phyloP scores from a whole-genome alignment of 2,797 vertebrate species.

The Crenuchus spilurus region DNA sequence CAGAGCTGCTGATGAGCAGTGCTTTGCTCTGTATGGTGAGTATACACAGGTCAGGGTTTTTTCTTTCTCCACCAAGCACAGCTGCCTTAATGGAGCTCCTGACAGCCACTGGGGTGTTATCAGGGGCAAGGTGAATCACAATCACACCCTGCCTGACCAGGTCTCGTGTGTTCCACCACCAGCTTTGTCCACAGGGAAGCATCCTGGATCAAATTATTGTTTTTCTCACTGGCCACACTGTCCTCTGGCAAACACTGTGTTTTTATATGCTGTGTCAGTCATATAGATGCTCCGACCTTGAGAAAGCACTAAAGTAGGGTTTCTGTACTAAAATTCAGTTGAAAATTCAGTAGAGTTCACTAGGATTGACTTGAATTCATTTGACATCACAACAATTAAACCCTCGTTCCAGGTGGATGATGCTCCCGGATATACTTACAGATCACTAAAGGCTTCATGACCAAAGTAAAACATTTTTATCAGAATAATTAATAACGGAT shows the following conservation, averaged over 20 bases:
- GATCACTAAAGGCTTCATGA: no score
- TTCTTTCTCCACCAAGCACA: conserved; percentile 38
- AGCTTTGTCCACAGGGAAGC: conserved; percentile 31
- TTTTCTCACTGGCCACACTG: conserved; percentile 21
- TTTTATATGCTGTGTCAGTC: conserved; percentile 9
- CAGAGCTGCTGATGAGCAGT: conserved; percentile 24
- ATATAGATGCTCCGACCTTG: conserved; percentile 28
- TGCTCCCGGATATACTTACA: no score
- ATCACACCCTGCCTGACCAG: conserved; percentile 33
- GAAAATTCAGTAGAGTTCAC: not conserved
- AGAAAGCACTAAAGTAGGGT: no score
- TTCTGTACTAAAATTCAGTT: no score
- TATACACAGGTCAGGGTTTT: conserved; percentile 33
- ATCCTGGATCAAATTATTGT: conserved; percentile 18
- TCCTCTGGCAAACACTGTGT: not conserved
- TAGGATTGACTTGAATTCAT: no score
- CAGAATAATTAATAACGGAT: no score
- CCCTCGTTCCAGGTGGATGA: no score
- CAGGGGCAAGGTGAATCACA: conserved; percentile 28
- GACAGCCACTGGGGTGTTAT: conserved; percentile 35
- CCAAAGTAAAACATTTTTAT: no score
- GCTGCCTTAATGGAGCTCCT: conserved; percentile 27
- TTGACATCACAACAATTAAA: no score
- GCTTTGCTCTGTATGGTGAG: conserved; percentile 38
- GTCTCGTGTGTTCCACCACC: not conserved